phyloP scores from a whole-genome alignment of 2,113 vertebrate genomes.

The Psephotus haematonotus region DNA sequence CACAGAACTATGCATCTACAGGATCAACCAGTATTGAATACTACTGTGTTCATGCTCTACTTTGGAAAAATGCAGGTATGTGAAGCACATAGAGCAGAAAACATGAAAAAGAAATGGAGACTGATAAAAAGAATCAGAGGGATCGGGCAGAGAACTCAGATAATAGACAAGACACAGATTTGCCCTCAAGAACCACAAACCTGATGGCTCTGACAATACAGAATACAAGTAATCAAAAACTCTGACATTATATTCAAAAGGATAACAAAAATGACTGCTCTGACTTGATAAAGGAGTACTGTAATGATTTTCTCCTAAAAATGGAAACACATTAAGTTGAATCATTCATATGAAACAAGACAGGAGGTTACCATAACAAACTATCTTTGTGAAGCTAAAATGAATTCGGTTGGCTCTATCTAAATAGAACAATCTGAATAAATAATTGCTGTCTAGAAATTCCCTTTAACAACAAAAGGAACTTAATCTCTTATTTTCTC shows the following conservation, averaged over 20 bases:
- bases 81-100: neutral
- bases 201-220: neutral
- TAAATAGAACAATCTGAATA: slow-evolving; percentile 20
- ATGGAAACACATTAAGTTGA: slow-evolving; percentile 7
- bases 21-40: neutral
- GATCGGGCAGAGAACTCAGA: neutral
- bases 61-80: neutral
- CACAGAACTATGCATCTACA: neutral
- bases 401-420: neutral
- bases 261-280: neutral
- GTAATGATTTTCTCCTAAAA: neutral
- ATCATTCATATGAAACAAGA: slow-evolving; percentile 33
- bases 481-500: neutral
- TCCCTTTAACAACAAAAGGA: slow-evolving; percentile 7
- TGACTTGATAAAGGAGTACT: neutral
- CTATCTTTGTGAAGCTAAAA: slow-evolving; percentile 24
- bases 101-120: neutral
- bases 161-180: neutral
- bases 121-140: neutral
- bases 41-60: neutral
- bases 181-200: neutral
- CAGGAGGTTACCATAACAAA: neutral
- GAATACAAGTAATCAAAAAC: neutral
- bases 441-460: neutral
- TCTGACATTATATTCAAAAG: neutral